phyloP scores from a whole-genome alignment of 2,797 vertebrate genomes.

The Tenualosa ilisha region DNA sequence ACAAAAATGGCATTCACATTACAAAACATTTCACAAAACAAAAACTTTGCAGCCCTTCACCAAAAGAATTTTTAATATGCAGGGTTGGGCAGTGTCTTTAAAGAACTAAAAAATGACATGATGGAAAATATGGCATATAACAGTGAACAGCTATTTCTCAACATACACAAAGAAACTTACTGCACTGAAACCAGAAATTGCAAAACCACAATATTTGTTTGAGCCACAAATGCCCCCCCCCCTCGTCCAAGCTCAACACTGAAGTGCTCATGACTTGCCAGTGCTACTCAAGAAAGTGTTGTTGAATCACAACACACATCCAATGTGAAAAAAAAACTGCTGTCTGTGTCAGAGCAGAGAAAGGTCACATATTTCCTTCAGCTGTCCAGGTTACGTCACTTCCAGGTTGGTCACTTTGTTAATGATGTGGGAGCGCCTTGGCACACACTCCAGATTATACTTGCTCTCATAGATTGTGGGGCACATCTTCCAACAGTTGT shows the following conservation, averaged over 20 bases:
- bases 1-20: background rate
- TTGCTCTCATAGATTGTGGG: slow-evolving; percentile 92
- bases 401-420: slow-evolving; percentile 84
- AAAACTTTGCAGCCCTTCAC: background rate
- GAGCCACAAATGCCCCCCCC: background rate
- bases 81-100: background rate
- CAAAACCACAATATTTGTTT: background rate
- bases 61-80: background rate
- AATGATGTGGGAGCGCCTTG: slow-evolving; percentile 82
- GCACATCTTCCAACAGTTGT: slow-evolving; percentile 88
- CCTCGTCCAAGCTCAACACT: background rate
- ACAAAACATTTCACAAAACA: background rate
- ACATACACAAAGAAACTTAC: background rate
- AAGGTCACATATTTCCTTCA: background rate
- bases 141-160: background rate
- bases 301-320: background rate
- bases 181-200: background rate
- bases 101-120: background rate
- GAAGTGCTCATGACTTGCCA: background rate
- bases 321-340: background rate
- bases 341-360: background rate
- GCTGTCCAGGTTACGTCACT: slow-evolving; percentile 70
- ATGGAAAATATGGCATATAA: background rate
- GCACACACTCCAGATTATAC: slow-evolving; percentile 84
- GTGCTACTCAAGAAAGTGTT: background rate